Conservation (phyloP, 2,888 invertebrate species). For the Napeogenes inachia region DNA sequence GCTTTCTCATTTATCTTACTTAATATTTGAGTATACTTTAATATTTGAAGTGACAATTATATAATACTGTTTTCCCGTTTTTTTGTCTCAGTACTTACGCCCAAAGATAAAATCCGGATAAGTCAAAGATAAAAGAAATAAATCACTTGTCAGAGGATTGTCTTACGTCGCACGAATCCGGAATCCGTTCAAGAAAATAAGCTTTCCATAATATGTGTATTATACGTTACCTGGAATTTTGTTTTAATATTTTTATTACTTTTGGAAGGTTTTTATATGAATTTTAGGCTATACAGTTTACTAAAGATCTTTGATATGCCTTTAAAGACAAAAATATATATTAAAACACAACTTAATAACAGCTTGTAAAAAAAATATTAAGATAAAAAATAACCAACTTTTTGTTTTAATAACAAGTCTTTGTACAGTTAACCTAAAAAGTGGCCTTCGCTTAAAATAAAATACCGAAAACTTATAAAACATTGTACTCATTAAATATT, state of each 20-base stretch:
- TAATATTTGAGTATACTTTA: background rate
- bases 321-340: background rate
- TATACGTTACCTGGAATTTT: conserved; percentile 36
- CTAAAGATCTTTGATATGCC: background rate
- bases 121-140: conserved; percentile 67
- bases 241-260: conserved; percentile 14
- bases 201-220: conserved; percentile 35
- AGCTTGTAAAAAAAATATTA: background rate
- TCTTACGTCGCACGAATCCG: conserved; percentile 56
- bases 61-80: conserved; percentile 3
- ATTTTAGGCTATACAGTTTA: background rate
- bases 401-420: background rate
- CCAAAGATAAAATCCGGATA: conserved; percentile 59
- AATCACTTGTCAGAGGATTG: conserved; percentile 66
- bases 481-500: conserved; percentile 16
- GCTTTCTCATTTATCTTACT: background rate
- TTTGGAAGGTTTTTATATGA: conserved; percentile 3
- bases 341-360: background rate
- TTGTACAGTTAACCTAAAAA: background rate
- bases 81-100: conserved; percentile 28
- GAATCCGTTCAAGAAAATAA: conserved; percentile 45
- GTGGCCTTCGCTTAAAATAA: conserved; percentile 1
- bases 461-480: conserved; percentile 2
- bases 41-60: background rate
- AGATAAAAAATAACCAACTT: background rate